Evolutionary conservation across 2,797 vertebrate genomes (phyloP).

Genomic region (Lepidocolaptes lacrymiger): DNA sequence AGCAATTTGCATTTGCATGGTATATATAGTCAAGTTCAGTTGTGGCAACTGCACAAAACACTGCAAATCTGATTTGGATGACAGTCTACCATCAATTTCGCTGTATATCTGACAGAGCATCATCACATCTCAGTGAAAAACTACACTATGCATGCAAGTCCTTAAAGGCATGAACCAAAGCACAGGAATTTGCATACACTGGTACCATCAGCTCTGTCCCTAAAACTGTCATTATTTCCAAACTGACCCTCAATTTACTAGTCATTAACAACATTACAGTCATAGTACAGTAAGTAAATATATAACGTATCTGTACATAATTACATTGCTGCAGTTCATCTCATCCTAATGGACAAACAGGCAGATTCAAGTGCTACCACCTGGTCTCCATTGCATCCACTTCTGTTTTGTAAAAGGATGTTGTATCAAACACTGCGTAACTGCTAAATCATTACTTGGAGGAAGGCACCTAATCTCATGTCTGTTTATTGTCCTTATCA

Average conservation of each 20-base stretch:
- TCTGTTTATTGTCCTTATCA: slow-evolving; percentile 17
- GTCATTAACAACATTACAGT: slow-evolving; percentile 16
- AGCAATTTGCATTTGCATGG: neutral
- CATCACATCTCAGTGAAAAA: neutral
- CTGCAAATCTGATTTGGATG: neutral
- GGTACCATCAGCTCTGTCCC: slow-evolving; percentile 25
- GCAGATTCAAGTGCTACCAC: neutral
- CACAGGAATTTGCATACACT: neutral
- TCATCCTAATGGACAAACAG: neutral
- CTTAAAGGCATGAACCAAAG: neutral
- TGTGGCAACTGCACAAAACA: neutral
- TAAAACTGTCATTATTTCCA: slow-evolving; percentile 57
- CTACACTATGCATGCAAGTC: neutral
- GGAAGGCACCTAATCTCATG: neutral
- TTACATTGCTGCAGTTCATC: neutral
- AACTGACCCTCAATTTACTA: slow-evolving; percentile 56
- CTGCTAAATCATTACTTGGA: slow-evolving; percentile 10
- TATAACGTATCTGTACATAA: neutral
- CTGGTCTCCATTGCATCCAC: neutral
- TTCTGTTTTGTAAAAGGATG: neutral
- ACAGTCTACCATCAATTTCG: neutral
- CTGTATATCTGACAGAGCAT: neutral
- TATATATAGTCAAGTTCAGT: neutral
- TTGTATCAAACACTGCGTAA: neutral
- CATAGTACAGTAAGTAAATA: neutral